Evolutionary conservation across 2,888 invertebrate species (phyloP).

Genomic region (Tetranychus truncatus): DNA sequence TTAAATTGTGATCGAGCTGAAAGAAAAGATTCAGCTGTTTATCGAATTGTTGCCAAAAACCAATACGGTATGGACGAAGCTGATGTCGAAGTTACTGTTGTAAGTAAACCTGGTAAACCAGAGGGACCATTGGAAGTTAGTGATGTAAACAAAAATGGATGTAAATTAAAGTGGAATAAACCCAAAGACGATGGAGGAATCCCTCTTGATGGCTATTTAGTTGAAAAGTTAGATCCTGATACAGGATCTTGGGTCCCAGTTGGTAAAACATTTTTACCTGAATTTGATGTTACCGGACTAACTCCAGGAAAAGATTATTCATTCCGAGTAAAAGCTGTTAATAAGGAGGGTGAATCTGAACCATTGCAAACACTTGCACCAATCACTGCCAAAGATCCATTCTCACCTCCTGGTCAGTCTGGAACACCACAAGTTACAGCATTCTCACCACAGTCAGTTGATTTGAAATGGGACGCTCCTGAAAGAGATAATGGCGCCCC

Average conservation of each 20-base stretch:
- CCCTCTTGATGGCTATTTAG: conserved; percentile 61
- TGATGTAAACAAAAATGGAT: conserved; percentile 38
- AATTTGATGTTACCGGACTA: conserved; percentile 34
- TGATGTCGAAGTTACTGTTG: conserved; percentile 32
- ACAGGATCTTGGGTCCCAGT: conserved; percentile 91
- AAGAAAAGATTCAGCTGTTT: conserved; percentile 33
- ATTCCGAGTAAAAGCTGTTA: conserved; percentile 45
- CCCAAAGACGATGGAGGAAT: conserved; percentile 75
- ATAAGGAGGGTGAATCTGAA: conserved; percentile 81
- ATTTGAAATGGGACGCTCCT: conserved; percentile 76
- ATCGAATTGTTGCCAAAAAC: conserved; percentile 33
- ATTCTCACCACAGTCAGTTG: conserved; percentile 83
- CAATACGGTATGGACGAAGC: conserved; percentile 34
- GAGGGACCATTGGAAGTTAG: conserved; percentile 33
- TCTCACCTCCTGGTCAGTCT: conserved; percentile 75
- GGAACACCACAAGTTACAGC: conserved; percentile 69
- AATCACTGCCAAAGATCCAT: conserved; percentile 94
- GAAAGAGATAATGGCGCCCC: conserved; percentile 78
- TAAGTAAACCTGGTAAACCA: conserved; percentile 35
- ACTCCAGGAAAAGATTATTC: conserved; percentile 38
- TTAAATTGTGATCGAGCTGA: conserved; percentile 29
- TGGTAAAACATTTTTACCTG: conserved; percentile 49
- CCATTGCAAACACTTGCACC: conserved; percentile 76
- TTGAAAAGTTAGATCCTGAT: conserved; percentile 90
- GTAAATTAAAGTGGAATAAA: conserved; percentile 65